Percentiles rank a stretch among this genome's conserved stretches.
Evolutionary conservation across 2,888 invertebrate genomes (phyloP).

Genomic region (Cantharis flavilabris): DNA sequence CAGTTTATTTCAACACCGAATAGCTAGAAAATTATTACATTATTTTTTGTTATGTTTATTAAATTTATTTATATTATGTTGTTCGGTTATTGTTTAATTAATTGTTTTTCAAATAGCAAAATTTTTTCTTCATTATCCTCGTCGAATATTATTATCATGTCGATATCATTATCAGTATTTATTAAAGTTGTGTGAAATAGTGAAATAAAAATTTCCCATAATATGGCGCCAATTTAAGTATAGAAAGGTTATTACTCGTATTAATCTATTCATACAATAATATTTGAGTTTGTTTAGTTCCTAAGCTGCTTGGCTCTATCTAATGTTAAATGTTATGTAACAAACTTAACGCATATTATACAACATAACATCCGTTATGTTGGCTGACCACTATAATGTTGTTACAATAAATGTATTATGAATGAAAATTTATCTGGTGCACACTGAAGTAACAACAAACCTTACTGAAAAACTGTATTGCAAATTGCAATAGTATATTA

Average conservation of each 20-base stretch:
- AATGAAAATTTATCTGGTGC: slow-evolving; percentile 8
- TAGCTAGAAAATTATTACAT: neutral
- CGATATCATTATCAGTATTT: neutral
- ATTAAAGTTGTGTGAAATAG: neutral
- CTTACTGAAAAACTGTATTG: slow-evolving; percentile 14
- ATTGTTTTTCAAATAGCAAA: neutral
- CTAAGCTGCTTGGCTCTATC: neutral
- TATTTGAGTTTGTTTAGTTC: neutral
- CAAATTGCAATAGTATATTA: slow-evolving; percentile 7
- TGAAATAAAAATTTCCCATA: neutral
- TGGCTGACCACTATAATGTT: slow-evolving; percentile 15
- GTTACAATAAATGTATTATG: neutral
- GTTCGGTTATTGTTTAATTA: neutral
- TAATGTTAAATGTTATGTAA: slow-evolving; percentile 30
- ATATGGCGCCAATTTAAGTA: neutral
- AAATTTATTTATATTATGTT: neutral
- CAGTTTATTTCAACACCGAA: neutral
- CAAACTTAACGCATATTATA: slow-evolving; percentile 30
- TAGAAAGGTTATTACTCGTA: too few relatives aligned
- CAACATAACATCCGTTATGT: slow-evolving; percentile 35
- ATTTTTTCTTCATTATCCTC: neutral
- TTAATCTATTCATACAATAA: neutral
- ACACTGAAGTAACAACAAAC: slow-evolving; percentile 14
- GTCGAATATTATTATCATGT: neutral
- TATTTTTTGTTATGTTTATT: neutral